phyloP scores from a whole-genome alignment of 2,888 invertebrate species.

The Epirrhoe alternata region DNA sequence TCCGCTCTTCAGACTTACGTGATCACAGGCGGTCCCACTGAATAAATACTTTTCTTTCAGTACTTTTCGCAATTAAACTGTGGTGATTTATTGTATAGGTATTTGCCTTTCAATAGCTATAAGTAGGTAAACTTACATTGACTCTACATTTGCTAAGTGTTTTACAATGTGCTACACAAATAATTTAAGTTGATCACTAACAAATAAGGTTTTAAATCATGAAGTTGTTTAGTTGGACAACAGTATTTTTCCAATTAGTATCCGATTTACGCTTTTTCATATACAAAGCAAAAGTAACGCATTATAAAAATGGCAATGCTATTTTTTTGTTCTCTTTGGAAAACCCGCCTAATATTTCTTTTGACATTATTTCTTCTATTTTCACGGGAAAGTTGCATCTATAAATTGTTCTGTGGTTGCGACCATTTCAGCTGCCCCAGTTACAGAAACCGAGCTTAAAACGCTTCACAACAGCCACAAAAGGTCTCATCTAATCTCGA shows the following conservation, averaged over 20 bases:
- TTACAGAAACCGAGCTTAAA: not conserved
- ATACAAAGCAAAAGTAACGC: too few relatives aligned
- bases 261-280: not conserved
- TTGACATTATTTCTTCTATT: too few relatives aligned
- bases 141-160: constrained; percentile 41
- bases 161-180: constrained; percentile 57
- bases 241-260: constrained; percentile 3
- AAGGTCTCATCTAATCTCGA: constrained; percentile 45
- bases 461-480: constrained; percentile 1
- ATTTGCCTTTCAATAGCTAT: constrained; percentile 3
- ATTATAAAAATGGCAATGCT: too few relatives aligned
- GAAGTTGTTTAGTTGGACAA: constrained; percentile 19
- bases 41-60: too few relatives aligned
- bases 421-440: not conserved
- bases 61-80: constrained; percentile 9
- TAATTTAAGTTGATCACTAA: constrained; percentile 37
- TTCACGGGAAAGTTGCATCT: too few relatives aligned
- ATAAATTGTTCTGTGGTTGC: too few relatives aligned
- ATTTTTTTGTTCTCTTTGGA: too few relatives aligned
- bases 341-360: too few relatives aligned
- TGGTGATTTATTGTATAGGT: constrained; percentile 7
- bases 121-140: constrained; percentile 16
- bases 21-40: too few relatives aligned
- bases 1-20: too few relatives aligned
- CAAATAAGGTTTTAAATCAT: constrained; percentile 27